These are phyloP conservation scores for Sylvilagus bachmani DNA, from an alignment of 2,113 vertebrate genomes.

Conservation along the genomic window DNA sequence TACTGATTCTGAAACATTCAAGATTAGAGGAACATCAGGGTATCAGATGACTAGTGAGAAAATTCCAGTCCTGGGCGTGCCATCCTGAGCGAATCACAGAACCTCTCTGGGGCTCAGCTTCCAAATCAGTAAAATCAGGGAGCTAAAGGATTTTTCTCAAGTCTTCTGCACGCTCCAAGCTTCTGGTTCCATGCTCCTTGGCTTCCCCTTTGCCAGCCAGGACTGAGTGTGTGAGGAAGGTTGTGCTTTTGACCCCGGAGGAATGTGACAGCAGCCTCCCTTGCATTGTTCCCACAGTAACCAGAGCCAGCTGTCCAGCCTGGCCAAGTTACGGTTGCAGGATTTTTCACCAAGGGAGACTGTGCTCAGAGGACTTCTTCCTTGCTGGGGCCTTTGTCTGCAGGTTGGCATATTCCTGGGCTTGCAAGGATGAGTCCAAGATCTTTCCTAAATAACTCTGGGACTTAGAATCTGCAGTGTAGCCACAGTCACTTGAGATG, in stretches of 20 bases:
- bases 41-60: background rate
- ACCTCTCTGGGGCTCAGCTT: background rate
- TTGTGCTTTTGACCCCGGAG: conserved; percentile 68
- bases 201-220: conserved; percentile 47
- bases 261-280: conserved; percentile 74
- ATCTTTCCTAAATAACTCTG: background rate
- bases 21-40: too few species aligned
- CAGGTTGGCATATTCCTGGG: background rate
- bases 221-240: conserved; percentile 18
- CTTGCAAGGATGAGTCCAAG: background rate
- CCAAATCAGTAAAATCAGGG: background rate
- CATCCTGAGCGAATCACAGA: background rate
- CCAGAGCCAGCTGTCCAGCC: conserved; percentile 69
- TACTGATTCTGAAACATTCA: background rate
- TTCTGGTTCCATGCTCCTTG: accelerated
- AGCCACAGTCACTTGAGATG: background rate
- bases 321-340: background rate
- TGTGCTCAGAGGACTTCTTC: background rate
- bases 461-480: background rate
- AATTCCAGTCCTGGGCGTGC: background rate
- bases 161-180: background rate
- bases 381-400: background rate
- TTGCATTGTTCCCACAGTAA: conserved; percentile 79
- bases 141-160: background rate
- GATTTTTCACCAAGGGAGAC: background rate